Conservation (phyloP, 2,113 vertebrate genomes). For the Blennius ocellaris region DNA sequence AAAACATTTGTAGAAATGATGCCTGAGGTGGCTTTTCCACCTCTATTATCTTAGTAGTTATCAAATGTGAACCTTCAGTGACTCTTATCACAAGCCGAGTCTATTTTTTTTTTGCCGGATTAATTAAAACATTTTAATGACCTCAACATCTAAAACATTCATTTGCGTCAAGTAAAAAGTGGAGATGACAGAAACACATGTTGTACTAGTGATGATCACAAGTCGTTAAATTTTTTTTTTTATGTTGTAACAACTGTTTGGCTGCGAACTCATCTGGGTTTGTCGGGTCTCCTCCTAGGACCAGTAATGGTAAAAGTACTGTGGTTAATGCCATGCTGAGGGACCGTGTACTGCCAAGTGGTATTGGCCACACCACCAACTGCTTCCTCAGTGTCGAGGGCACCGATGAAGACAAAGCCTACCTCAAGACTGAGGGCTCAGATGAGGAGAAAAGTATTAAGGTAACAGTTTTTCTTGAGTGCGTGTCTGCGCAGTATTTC, state of each 20-base stretch:
- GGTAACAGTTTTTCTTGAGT: slow-evolving; percentile 71
- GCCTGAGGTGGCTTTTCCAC: no score
- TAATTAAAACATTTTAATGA: no score
- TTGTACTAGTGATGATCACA: no score
- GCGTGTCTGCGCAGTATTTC: neutral
- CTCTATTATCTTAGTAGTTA: no score
- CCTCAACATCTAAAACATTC: no score
- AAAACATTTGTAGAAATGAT: no score
- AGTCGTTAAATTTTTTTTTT: neutral
- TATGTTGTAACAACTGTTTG: neutral
- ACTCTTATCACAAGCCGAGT: no score
- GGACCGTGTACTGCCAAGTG: slow-evolving; percentile 96
- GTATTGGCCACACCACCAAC: slow-evolving; percentile 99
- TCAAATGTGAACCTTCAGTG: no score
- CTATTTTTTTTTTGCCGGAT: no score
- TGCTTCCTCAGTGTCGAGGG: slow-evolving; percentile 98
- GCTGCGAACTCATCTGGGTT: neutral
- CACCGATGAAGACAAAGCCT: slow-evolving; percentile 95
- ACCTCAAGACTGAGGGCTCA: slow-evolving; percentile 96
- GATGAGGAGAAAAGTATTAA: slow-evolving; percentile 97
- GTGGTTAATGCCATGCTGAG: slow-evolving; percentile 98
- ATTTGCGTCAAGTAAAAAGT: no score
- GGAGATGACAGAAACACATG: no score
- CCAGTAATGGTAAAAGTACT: slow-evolving; percentile 97
- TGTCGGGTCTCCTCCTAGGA: slow-evolving; percentile 79